Base-by-base conservation (phyloP, 1,140 invertebrate genomes). In the Nephila pilipes region DNA sequence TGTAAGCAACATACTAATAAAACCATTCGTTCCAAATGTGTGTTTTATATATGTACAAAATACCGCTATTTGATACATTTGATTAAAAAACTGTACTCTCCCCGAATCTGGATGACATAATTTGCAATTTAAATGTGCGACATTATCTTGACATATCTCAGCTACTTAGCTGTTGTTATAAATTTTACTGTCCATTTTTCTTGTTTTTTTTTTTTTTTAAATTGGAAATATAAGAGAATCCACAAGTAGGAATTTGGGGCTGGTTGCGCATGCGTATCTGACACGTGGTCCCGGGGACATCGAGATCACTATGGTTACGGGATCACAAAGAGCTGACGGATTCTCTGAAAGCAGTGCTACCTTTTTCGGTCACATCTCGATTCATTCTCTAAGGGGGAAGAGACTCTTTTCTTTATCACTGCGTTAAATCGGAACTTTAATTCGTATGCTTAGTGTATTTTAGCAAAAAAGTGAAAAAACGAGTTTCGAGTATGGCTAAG, bases 241-340 rank as follows among this genome's bases (percentile, higher is more conserved):
- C 69, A 75, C 69, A 75, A 75, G 69, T 75, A 29, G 69, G 12
- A 75, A 75, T 75, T 32, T 32, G 18, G 2, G 32, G 69, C 6
- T 75, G 18, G n/a, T 25, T 46, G 38, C 80, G 80, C 80, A 81
- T n/a, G 80, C 80, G 80, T 38, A 55, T 22, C 12, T 8, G 38
- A 54, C 80, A 81, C 80, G 80, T 81, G 80, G 38, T 81, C 80
- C 80, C 80, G 38, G 80, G 80, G 38, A 81, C 36, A 55, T n/a
- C 36, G 38, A 6, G 54, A 81, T 81, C 38, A 20, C 80, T 29
- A 81, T 81, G 80, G 80, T 55, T 54, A 81, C 80, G 46, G 80
- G 80, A 81, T 81, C 38, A 46, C 80, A 54, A 81, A 81, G 46
- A 81, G 22, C 36, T 55, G 80, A n/a, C 36, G 36, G 80, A 81